These are phyloP conservation scores for Dipodomys merriami DNA, from an alignment of 2,113 vertebrate species.

Conservation along the genomic window DNA sequence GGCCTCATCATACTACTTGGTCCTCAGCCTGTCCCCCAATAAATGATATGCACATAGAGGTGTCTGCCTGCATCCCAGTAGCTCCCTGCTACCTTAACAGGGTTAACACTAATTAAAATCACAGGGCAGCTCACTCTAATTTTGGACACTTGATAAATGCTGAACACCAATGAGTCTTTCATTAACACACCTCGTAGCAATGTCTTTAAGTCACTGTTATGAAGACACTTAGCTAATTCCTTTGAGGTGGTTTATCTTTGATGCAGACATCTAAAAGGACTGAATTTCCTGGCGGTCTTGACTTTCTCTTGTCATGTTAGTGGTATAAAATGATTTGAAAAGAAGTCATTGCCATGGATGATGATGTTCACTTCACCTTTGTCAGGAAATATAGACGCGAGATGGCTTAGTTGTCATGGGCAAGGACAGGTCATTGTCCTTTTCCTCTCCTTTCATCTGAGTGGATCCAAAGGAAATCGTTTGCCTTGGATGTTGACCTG, in stretches of 20 bases:
- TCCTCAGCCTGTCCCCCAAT: not conserved
- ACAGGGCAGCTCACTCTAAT: conserved; percentile 67
- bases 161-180: conserved; percentile 74
- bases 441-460: not conserved
- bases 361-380: not conserved
- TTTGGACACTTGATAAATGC: conserved; percentile 78
- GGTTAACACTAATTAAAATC: conserved; percentile 76
- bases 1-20: not conserved
- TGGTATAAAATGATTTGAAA: conserved; percentile 42
- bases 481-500: not conserved
- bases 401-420: not conserved
- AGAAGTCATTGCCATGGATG: conserved; percentile 14
- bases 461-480: not conserved
- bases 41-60: conserved; percentile 33
- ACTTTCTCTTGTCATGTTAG: conserved; percentile 52
- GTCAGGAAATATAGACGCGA: not conserved
- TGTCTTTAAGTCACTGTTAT: conserved; percentile 61
- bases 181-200: conserved; percentile 66
- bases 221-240: conserved; percentile 72
- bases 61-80: not conserved
- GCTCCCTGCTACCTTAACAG: conserved; percentile 56
- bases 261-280: conserved; percentile 56
- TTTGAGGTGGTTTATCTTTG: conserved; percentile 72
- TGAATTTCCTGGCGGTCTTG: conserved; percentile 69
- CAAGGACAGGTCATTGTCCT: not conserved